Evolutionary conservation across 2,888 invertebrate genomes (phyloP).

Genomic region (Tachina grossa): DNA sequence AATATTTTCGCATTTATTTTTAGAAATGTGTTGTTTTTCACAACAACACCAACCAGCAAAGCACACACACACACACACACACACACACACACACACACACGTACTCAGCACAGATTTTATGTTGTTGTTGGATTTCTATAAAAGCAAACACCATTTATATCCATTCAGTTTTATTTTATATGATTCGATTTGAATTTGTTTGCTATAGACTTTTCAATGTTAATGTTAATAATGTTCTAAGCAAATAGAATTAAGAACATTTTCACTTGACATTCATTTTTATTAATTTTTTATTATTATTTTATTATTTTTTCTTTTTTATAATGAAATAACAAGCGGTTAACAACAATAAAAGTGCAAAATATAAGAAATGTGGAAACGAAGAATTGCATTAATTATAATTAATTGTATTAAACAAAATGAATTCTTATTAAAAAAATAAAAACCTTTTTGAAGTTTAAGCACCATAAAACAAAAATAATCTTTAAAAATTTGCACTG

Average conservation of each 20-base stretch:
- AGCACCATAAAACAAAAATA: neutral
- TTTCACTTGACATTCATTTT: conserved; percentile 42
- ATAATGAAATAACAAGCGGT: too few species aligned
- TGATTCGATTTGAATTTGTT: conserved; percentile 21
- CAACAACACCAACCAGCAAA: too few species aligned
- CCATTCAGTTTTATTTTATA: conserved; percentile 5
- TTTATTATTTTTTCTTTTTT: too few species aligned
- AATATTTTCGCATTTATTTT: conserved; percentile 21
- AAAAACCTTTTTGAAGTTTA: neutral
- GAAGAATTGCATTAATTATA: too few species aligned
- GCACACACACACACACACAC: neutral
- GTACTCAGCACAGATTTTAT: conserved; percentile 22
- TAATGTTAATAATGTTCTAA: conserved; percentile 59
- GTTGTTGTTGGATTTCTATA: neutral
- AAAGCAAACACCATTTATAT: conserved; percentile 22
- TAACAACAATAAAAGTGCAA: neutral
- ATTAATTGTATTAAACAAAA: neutral
- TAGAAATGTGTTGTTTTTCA: conserved; percentile 26
- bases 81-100: neutral
- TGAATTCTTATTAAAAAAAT: neutral
- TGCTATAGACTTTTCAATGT: conserved; percentile 53
- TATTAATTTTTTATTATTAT: neutral
- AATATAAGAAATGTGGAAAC: too few species aligned
- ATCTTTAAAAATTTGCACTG: neutral
- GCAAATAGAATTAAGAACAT: conserved; percentile 15